Evolutionary conservation across 2,888 invertebrate species (phyloP), one percentile per base, ranked within the genome.

Genomic region (Xiphydria camelus): DNA sequence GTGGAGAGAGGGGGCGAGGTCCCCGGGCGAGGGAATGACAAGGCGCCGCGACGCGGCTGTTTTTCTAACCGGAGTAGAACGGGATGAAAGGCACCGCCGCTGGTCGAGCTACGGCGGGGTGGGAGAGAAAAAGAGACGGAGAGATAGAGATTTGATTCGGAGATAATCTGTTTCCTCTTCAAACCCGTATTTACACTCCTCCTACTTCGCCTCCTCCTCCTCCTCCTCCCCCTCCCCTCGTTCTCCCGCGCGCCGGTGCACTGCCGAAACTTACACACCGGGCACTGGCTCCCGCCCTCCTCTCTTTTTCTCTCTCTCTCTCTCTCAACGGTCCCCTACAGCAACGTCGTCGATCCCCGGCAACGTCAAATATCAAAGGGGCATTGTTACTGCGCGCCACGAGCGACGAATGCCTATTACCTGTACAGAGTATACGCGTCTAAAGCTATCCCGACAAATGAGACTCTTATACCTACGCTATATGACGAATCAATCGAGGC

Each of bases 51-150:
- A 34, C 34, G 41, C 25, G 25, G 15, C 29, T 29, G 59, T 59
- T 60, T 60, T 60, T 56, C 60, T 59, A 49, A 59, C 46, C 49
- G 47, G 51, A 51, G 52, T 59, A 53, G 59, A 59, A 44, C 46
- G 51, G 55, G 53, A 61, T 62, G 57, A 62, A 62, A 62, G 62
- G 45, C 22, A 38, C 62, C 62, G 62, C 29, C 12, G n/a, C n/a
- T n/a, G n/a, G n/a, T n/a, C n/a, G n/a, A n/a, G 6, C 12, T 5
- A 9, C 10, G 15, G n/a, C 15, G 12, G 5, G 9, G 5, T 10
- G 4, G 9, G 10, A 25, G 23, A 6, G 25, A n/a, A 31, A 38
- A 29, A 17, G 38, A 38, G 38, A 38, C 14, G 26, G 36, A 36
- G 12, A 17, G 41, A 33, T 22, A 22, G 32, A 32, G 43, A 44